Evolutionary conservation across 1,140 invertebrate species (phyloP).

Genomic region (Pygmarrhopalites habei): DNA sequence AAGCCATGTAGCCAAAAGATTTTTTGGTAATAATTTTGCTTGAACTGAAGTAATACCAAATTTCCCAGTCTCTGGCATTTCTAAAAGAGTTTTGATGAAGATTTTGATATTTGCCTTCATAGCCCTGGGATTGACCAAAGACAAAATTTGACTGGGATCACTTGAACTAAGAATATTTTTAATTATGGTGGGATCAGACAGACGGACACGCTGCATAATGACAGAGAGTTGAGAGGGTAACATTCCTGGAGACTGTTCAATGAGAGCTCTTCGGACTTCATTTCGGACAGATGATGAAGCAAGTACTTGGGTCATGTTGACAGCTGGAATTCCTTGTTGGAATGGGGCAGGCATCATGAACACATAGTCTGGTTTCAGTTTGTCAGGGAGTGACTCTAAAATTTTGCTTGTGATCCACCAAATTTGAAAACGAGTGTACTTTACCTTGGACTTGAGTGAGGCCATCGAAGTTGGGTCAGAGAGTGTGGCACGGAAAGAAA

Average conservation of each 20-base stretch:
- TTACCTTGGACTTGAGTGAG: not conserved
- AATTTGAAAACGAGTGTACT: constrained; percentile 23
- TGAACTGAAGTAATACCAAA: constrained; percentile 27
- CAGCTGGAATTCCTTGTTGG: constrained; percentile 35
- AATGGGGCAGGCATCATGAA: constrained; percentile 29
- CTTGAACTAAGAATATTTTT: constrained; percentile 22
- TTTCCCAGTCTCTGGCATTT: constrained; percentile 32
- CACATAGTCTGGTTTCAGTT: constrained; percentile 32
- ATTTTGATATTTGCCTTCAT: constrained; percentile 26
- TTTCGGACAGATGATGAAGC: constrained; percentile 16
- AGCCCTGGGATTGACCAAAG: constrained; percentile 22
- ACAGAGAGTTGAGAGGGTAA: constrained; percentile 33
- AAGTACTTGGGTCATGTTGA: constrained; percentile 28
- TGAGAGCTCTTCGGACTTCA: constrained; percentile 30
- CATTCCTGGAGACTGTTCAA: constrained; percentile 32
- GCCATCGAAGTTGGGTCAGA: not conserved
- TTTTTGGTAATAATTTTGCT: constrained; percentile 26
- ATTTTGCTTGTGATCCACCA: constrained; percentile 24
- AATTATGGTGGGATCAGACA: constrained; percentile 22
- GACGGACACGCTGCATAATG: constrained; percentile 19
- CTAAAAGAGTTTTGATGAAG: constrained; percentile 33
- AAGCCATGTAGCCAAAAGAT: constrained; percentile 19
- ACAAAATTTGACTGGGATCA: constrained; percentile 22
- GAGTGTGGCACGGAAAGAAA: not conserved
- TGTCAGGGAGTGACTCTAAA: constrained; percentile 17